Conservation (phyloP, 2,888 invertebrate species). For the Crioceris asparagi region DNA sequence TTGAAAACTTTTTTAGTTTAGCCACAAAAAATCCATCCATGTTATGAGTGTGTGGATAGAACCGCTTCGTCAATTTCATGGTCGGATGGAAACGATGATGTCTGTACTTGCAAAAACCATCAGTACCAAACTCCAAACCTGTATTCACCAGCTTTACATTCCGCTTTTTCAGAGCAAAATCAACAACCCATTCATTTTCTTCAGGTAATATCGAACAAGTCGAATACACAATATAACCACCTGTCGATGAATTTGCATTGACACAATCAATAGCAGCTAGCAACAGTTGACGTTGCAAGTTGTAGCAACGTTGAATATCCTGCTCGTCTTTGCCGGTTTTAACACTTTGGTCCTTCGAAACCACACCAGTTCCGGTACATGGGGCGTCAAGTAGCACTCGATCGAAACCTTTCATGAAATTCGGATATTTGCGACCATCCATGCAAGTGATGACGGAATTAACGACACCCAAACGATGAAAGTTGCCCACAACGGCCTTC, state of each 20-base stretch:
- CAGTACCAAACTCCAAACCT: conserved; percentile 89
- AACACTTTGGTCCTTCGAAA: conserved; percentile 94
- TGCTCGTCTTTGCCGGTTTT: conserved; percentile 84
- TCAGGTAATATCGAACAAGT: conserved; percentile 97
- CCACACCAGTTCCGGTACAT: conserved; percentile 96
- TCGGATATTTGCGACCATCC: conserved; percentile 80
- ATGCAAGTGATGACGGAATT: conserved; percentile 84
- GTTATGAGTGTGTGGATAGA: conserved; percentile 97
- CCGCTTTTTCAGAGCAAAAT: conserved; percentile 87
- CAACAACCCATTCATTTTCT: conserved; percentile 96
- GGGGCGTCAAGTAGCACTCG: conserved; percentile 94
- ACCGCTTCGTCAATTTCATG: conserved; percentile 76
- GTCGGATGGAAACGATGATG: conserved; percentile 72
- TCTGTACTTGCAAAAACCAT: conserved; percentile 85
- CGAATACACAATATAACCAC: conserved; percentile 95
- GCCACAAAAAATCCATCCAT: conserved; percentile 99
- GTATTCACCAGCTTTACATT: conserved; percentile 90
- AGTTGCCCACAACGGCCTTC: conserved; percentile 90
- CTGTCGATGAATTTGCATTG: conserved; percentile 82
- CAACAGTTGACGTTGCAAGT: conserved; percentile 84
- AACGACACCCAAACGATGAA: conserved; percentile 90
- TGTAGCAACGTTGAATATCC: conserved; percentile 85
- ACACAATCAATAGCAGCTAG: conserved; percentile 95
- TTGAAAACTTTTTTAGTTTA: conserved; percentile 93
- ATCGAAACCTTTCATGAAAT: conserved; percentile 73